Evolutionary conservation across 2,113 vertebrate genomes (phyloP), one percentile per base, ranked within the genome.

Genomic region (Alethe diademata): DNA sequence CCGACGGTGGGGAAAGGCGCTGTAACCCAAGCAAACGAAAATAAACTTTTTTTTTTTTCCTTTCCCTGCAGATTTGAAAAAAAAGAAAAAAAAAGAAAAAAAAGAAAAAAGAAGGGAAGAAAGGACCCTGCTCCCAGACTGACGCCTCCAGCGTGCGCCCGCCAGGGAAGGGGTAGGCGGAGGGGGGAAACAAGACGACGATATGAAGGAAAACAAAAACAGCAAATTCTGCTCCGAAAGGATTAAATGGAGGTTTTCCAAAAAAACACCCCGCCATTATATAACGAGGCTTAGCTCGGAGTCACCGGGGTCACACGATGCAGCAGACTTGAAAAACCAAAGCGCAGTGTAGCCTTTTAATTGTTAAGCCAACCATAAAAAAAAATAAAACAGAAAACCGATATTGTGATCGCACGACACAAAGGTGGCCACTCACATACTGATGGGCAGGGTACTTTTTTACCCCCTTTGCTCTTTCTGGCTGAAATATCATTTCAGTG

Each of bases 161-260:
- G 14, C 48, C 11, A 0, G 60, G 80, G 81, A 88, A 86, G 65
- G 67, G 88, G 70, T 87, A 81, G 74, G 83, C 29, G 76, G 81
- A 48, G 61, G 74, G 28, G 89, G 61, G 53, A 85, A 93, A 67
- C 35, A 26, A 92, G 80, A 71, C 24, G 4, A 70, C 11, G n/a
- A 89, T 78, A 62, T 33, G 75, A 79, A 92, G 85, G 82, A 81
- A 92, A 96, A 91, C 87, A 97, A 97, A 97, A 97, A 57, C 42
- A 80, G 94, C 79, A 92, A 75, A 89, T 83, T 86, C 90, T 96
- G 96, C 93, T 96, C 80, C 15, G 36, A 96, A 95, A 97, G 95
- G 95, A 97, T 96, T 97, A 92, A 96, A 97, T 90, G 95, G 96
- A 93, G 75, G 82, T 89, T 97, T 98, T 96, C 96, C 94, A 88